Evolutionary conservation across 2,888 invertebrate genomes (phyloP).

Genomic region (Entomobrya multifasciata): DNA sequence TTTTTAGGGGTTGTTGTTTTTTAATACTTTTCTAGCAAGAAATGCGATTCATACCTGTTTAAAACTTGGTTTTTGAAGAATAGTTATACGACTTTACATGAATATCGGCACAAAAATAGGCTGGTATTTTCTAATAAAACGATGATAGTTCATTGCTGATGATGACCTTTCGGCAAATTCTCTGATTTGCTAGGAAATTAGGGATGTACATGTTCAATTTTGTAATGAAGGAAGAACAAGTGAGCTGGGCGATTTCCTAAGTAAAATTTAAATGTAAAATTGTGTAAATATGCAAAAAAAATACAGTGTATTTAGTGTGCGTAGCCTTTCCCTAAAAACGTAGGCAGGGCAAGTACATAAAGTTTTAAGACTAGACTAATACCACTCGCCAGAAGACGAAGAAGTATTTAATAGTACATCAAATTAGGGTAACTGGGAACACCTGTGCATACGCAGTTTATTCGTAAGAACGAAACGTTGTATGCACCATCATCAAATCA

Average conservation of each 20-base stretch:
- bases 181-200: background rate
- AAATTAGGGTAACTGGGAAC: constrained; percentile 63
- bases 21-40: too few relatives aligned
- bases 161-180: background rate
- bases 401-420: constrained; percentile 35
- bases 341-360: background rate
- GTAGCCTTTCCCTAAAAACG: constrained; percentile 5
- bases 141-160: background rate
- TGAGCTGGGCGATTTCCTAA: too few relatives aligned
- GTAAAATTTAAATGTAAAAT: too few relatives aligned
- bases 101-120: too few relatives aligned
- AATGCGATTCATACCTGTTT: too few relatives aligned
- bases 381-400: constrained; percentile 4
- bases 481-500: constrained; percentile 14
- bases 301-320: background rate
- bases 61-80: too few relatives aligned
- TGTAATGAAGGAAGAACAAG: too few relatives aligned
- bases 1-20: too few relatives aligned
- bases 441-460: constrained; percentile 55
- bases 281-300: background rate
- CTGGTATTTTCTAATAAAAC: background rate
- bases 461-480: background rate
- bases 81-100: too few relatives aligned
- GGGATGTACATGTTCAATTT: background rate
- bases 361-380: background rate